These are phyloP conservation scores for Fragum sueziense DNA, from an alignment of 2,888 invertebrate species.

Conservation along the genomic window DNA sequence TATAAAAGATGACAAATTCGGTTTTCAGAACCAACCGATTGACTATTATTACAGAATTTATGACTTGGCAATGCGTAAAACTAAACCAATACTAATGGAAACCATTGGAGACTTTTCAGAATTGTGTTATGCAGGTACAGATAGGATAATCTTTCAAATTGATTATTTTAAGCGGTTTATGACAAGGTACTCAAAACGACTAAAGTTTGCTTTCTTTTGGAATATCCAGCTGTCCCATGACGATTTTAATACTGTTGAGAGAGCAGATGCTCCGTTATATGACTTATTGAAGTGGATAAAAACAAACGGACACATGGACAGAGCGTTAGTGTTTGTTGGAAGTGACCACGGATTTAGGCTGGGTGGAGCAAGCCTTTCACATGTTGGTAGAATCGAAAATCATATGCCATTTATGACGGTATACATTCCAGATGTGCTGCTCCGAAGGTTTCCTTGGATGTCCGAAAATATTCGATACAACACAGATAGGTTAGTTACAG, in stretches of 20 bases:
- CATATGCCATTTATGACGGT: conserved; percentile 91
- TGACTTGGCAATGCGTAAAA: conserved; percentile 84
- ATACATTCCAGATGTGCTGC: conserved; percentile 89
- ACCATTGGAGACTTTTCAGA: conserved; percentile 29
- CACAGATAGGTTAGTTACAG: conserved; percentile 88
- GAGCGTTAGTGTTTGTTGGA: conserved; percentile 82
- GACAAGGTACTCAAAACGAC: conserved; percentile 84
- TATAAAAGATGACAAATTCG: conserved; percentile 89
- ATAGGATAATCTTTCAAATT: conserved; percentile 88
- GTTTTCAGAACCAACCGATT: conserved; percentile 90
- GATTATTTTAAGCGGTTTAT: conserved; percentile 83
- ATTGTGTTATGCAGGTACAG: conserved; percentile 88
- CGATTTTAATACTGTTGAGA: conserved; percentile 89
- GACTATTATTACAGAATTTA: conserved; percentile 92
- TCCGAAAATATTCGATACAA: conserved; percentile 87
- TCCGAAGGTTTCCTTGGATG: conserved; percentile 85
- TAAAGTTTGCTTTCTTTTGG: conserved; percentile 93
- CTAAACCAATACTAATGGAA: conserved; percentile 60
- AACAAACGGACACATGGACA: conserved; percentile 63
- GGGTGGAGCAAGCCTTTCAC: conserved; percentile 84
- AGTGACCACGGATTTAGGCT: conserved; percentile 91
- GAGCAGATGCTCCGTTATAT: conserved; percentile 87
- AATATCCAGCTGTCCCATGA: conserved; percentile 92
- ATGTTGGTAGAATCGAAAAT: conserved; percentile 90
- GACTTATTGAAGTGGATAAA: conserved; percentile 85